Conservation (phyloP, 2,797 vertebrate genomes). For the Diceros bicornis region DNA sequence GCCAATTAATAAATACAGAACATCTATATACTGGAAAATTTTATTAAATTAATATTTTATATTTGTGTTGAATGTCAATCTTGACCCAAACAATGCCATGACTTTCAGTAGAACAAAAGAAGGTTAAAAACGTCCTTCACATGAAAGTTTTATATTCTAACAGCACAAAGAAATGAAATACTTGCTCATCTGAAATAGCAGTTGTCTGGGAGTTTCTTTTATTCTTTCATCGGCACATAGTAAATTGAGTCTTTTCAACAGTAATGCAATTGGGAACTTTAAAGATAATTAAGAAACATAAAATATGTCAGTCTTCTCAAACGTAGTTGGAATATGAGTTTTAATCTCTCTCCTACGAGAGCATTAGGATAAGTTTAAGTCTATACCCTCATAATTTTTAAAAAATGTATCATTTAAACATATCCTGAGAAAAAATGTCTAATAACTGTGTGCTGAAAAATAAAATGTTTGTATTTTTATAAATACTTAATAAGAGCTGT, state of each 20-base stretch:
- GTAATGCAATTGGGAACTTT: slow-evolving; percentile 88
- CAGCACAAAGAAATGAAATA: slow-evolving; percentile 85
- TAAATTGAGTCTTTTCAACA: slow-evolving; percentile 89
- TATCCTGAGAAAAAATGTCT: slow-evolving; percentile 83
- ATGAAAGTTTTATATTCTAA: slow-evolving; percentile 85
- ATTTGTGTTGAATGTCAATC: slow-evolving; percentile 61
- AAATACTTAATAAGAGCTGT: slow-evolving; percentile 88
- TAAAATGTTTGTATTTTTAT: slow-evolving; percentile 84
- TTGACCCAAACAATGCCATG: slow-evolving; percentile 75
- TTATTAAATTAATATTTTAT: slow-evolving; percentile 81
- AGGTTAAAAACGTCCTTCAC: slow-evolving; percentile 80
- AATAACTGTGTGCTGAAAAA: slow-evolving; percentile 86
- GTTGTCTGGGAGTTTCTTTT: slow-evolving; percentile 87
- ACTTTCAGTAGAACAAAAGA: slow-evolving; percentile 72
- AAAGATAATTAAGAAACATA: slow-evolving; percentile 92
- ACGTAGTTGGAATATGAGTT: slow-evolving; percentile 85
- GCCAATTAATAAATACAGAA: slow-evolving; percentile 75
- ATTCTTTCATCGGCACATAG: slow-evolving; percentile 87
- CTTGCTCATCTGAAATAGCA: slow-evolving; percentile 86
- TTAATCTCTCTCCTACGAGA: slow-evolving; percentile 84
- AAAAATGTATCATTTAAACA: slow-evolving; percentile 83
- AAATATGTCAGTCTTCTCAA: slow-evolving; percentile 89
- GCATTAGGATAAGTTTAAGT: slow-evolving; percentile 80
- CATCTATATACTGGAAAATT: slow-evolving; percentile 38
- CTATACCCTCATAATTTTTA: slow-evolving; percentile 84